Evolutionary conservation across 2,888 invertebrate genomes (phyloP).

Genomic region (Galeruca laticollis): DNA sequence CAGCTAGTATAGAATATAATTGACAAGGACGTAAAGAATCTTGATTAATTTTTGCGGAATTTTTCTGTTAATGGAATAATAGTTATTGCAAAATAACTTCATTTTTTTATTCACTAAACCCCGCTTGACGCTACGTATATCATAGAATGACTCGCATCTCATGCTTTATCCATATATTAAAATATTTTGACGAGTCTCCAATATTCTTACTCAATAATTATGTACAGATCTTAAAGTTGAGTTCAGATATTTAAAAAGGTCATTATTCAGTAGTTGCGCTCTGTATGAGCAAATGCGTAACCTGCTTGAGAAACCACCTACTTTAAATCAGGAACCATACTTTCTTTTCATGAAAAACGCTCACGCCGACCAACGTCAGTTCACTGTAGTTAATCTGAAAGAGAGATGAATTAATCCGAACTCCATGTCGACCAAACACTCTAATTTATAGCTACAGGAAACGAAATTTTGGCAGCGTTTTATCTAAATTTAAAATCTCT

Average conservation of each 20-base stretch:
- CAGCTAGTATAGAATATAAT: too few species aligned
- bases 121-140: too few species aligned
- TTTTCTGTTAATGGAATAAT: too few species aligned
- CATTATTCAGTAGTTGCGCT: background rate
- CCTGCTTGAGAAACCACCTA: background rate
- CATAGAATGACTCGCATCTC: too few species aligned
- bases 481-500: constrained; percentile 68
- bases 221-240: too few species aligned
- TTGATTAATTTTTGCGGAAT: too few species aligned
- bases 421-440: constrained; percentile 65
- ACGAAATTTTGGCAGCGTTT: constrained; percentile 68
- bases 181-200: too few species aligned
- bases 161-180: too few species aligned
- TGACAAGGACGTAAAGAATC: too few species aligned
- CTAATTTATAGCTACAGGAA: constrained; percentile 66
- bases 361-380: constrained; percentile 64
- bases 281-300: background rate
- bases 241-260: background rate
- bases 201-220: too few species aligned
- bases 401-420: constrained; percentile 68
- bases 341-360: constrained; percentile 51
- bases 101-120: too few species aligned
- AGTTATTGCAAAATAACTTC: too few species aligned
- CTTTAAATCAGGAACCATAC: constrained; percentile 14
- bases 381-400: constrained; percentile 66